A percentile compares a stretch with the other conserved stretches of the same genome.
Evolutionary conservation across 2,797 vertebrate species (phyloP).

Genomic region (Echiichthys vipera): DNA sequence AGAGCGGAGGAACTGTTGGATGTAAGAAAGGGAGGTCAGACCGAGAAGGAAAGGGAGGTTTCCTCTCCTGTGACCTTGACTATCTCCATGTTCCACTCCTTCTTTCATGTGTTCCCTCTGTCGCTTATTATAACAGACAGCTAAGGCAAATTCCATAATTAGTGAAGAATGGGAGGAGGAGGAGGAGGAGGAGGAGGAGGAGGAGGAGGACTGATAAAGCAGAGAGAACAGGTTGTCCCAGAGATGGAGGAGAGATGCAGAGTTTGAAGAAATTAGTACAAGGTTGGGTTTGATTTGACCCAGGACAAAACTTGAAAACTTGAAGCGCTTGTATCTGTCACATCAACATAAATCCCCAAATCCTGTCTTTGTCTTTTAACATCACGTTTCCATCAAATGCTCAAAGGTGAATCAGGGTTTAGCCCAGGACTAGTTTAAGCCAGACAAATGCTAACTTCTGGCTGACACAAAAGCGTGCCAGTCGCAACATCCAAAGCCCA

Average conservation of each 20-base stretch:
- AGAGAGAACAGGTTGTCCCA: constrained; percentile 9
- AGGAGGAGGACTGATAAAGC: constrained; percentile 19
- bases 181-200: constrained; percentile 5
- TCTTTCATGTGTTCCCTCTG: constrained; percentile 15
- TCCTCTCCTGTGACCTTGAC: constrained; percentile 61
- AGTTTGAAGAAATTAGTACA: neutral
- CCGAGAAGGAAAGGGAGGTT: constrained; percentile 41
- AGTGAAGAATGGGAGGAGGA: constrained; percentile 16
- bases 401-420: no score
- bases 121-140: constrained; percentile 37
- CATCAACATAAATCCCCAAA: no score
- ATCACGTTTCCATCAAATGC: no score
- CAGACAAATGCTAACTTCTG: no score
- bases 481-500: no score
- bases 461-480: no score
- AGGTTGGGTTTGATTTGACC: no score
- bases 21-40: constrained; percentile 24
- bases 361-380: no score
- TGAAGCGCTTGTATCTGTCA: no score
- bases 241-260: constrained; percentile 12
- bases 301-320: no score
- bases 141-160: constrained; percentile 35
- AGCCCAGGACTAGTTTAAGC: no score
- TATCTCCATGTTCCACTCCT: constrained; percentile 25
- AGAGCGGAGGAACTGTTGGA: neutral